Base-by-base conservation (phyloP, 2,113 vertebrate genomes). In the Myiagra hebetior region DNA sequence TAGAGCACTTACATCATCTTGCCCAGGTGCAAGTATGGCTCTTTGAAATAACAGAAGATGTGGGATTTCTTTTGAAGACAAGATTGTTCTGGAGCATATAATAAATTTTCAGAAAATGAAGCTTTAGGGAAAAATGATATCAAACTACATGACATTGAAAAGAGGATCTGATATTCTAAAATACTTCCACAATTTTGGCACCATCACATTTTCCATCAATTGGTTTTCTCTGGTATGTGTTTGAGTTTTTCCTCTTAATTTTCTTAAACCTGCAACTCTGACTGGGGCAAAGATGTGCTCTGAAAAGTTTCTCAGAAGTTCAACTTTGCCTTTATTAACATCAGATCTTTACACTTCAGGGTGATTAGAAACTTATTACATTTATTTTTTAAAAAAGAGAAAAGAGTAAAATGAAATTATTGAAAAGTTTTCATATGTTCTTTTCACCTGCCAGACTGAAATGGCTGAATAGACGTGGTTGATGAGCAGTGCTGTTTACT, bases 31-130 rank as follows among this genome's bases (percentile, higher is more conserved):
- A 77, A 82, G 50, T 64, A 31, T 75, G 81, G 52, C 62, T 95
- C 93, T 96, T 93, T 93, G 90, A 94, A 96, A 94, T 87, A 95
- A 62, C 77, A 95, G 87, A 91, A 96, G 72, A 82, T 89, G 72
- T 79, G 85, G 49, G 79, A 85, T 95, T 92, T 94, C 95, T 89
- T 97, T 95, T 97, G 95, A 96, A 97, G 94, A 89, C 77, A 77
- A 77, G 60, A 84, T 93, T 83, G 64, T 87, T 95, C 68, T 95
- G 92, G 74, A 87, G n/a, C 86, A 69, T 95, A 77, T 83, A 79
- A 96, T 95, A 94, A 91, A 93, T 89, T 94, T 83, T 87, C 65
- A 91, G 72, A 89, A 96, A 93, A 72, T 84, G 33, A 82, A 92
- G 94, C 92, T 95, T 89, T 95, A 95, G 92, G 95, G 89, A 82